phyloP scores from a whole-genome alignment of 2,888 invertebrate species.

The Cataglyphis altisquamis region DNA sequence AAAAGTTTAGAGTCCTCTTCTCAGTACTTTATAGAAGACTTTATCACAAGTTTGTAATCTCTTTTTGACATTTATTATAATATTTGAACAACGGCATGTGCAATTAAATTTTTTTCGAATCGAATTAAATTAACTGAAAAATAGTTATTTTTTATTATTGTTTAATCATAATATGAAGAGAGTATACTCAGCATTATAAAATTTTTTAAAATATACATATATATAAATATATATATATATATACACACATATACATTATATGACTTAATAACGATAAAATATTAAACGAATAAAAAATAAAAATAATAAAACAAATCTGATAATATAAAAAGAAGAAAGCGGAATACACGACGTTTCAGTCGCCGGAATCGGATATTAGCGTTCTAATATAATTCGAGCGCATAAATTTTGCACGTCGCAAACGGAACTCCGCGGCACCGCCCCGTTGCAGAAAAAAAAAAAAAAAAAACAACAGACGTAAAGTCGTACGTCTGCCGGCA shows the following conservation, averaged over 20 bases:
- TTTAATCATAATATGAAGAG: not conserved
- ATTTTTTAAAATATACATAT: not conserved
- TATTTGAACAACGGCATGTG: not conserved
- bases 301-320: constrained; percentile 5
- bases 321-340: constrained; percentile 2
- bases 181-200: not conserved
- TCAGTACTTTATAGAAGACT: constrained; percentile 8
- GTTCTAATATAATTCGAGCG: not conserved
- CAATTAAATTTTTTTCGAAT: not conserved
- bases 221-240: not conserved
- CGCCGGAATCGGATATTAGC: not conserved
- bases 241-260: not conserved
- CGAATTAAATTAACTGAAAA: not conserved
- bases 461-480: constrained; percentile 2
- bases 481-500: constrained; percentile 43
- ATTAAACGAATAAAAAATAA: not conserved
- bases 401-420: constrained; percentile 23
- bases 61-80: not conserved
- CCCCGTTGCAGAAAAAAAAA: constrained; percentile 11
- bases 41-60: constrained; percentile 21
- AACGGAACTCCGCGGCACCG: constrained; percentile 22
- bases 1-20: constrained; percentile 38
- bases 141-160: not conserved
- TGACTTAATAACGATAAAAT: not conserved
- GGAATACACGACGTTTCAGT: not conserved